These are phyloP conservation scores for Mesitornis unicolor DNA, from an alignment of 2,113 vertebrate genomes.

Conservation along the genomic window DNA sequence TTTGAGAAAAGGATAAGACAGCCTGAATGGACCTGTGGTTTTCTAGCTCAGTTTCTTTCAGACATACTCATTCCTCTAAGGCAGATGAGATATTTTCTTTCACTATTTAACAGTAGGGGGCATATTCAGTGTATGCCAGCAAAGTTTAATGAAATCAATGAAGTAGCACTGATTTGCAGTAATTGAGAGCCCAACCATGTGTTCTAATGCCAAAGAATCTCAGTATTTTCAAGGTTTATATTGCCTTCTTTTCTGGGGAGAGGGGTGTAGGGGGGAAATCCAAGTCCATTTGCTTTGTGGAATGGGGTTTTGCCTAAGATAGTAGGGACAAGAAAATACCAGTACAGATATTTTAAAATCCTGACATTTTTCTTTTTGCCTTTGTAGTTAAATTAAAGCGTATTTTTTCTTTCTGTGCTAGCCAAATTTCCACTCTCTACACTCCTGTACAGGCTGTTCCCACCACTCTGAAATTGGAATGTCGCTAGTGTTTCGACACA, in stretches of 20 bases:
- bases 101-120: slow-evolving; percentile 39
- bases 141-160: slow-evolving; percentile 54
- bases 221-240: neutral
- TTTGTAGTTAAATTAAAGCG: neutral
- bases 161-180: slow-evolving; percentile 60
- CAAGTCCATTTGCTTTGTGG: neutral
- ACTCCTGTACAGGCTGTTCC: neutral
- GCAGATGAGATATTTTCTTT: slow-evolving; percentile 11
- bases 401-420: neutral
- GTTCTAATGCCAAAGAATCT: slow-evolving; percentile 45
- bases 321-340: neutral
- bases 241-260: neutral
- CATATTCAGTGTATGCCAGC: slow-evolving; percentile 53
- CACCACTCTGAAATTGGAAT: neutral
- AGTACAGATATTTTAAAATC: neutral
- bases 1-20: neutral
- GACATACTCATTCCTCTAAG: neutral
- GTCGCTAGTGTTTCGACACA: neutral
- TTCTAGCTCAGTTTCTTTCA: slow-evolving; percentile 24
- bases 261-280: neutral
- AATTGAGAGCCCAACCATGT: slow-evolving; percentile 54
- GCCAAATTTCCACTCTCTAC: neutral
- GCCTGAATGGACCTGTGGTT: neutral
- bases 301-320: neutral
- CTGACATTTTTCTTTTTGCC: neutral